Base-by-base conservation (phyloP, 2,797 vertebrate genomes). In the Eleutherodactylus coqui region DNA sequence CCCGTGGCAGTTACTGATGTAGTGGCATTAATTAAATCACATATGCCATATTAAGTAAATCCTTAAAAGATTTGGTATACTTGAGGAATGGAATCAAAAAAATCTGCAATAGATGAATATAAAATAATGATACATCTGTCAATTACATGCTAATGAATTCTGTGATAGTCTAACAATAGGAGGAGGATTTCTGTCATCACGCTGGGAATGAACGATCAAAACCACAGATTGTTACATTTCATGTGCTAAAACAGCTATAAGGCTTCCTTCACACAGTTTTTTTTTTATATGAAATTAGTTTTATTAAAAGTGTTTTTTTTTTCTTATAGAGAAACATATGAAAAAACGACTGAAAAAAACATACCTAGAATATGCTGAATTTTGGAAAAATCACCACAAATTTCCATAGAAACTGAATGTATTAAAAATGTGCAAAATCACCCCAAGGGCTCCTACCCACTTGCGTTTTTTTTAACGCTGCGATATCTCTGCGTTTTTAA, bases 241-340 rank as follows among this genome's bases (percentile, higher is more conserved):
- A 49, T 34, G 47, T 34, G 58, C 7, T 67, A 49, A 84, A 77
- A 69, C 79, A 77, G 34, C 24, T 45, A 1, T 45, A 58, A 73
- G 51, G n/a, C 73, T 77, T 58, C 78, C 67, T 19, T 84, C 83
- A 77, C n/a, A 64, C 77, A 84, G 27, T 77, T 84, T 69, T 53
- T 21, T 77, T 34, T 77, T 76, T 19, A 16, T 4, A n/a, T n/a
- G n/a, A n/a, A n/a, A n/a, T n/a, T n/a, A n/a, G n/a, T n/a, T n/a
- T n/a, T n/a, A n/a, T n/a, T n/a, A n/a, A n/a, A n/a, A n/a, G n/a
- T n/a, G n/a, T n/a, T n/a, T n/a, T n/a, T n/a, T n/a, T n/a, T n/a
- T n/a, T n/a, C n/a, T n/a, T n/a, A n/a, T n/a, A n/a, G n/a, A n/a
- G n/a, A n/a, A n/a, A n/a, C n/a, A n/a, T n/a, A n/a, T n/a, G n/a